phyloP scores from a whole-genome alignment of 1,140 invertebrate species.

The Solenopsis invicta region DNA sequence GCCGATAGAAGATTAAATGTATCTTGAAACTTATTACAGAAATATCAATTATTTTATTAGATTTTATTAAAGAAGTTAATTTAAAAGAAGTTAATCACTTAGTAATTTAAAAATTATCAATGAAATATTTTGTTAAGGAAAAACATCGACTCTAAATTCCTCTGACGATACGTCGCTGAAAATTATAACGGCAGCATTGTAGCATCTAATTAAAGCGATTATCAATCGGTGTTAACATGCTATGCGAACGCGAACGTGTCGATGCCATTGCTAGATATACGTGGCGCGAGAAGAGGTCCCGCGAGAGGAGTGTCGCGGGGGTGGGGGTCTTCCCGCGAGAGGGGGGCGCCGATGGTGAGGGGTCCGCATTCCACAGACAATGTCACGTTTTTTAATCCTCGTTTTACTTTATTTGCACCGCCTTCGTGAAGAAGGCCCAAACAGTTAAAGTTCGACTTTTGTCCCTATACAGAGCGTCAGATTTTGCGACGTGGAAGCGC shows the following conservation, averaged over 20 bases:
- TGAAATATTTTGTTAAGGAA: background rate
- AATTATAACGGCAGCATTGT: background rate
- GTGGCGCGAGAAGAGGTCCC: slow-evolving; percentile 38
- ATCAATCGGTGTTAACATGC: slow-evolving; percentile 5
- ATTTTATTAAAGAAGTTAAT: background rate
- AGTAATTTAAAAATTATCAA: background rate
- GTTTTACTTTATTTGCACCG: slow-evolving; percentile 85
- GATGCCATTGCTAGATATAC: slow-evolving; percentile 45
- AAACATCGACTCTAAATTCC: background rate
- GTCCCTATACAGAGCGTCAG: slow-evolving; percentile 60
- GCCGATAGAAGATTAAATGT: too few relatives aligned
- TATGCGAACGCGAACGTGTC: slow-evolving; percentile 26
- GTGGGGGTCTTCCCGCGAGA: slow-evolving; percentile 67
- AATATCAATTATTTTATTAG: background rate
- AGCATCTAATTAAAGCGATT: slow-evolving; percentile 27
- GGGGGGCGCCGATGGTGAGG: slow-evolving; percentile 80
- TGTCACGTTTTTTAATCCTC: slow-evolving; percentile 87
- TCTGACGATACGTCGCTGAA: background rate
- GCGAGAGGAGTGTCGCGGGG: slow-evolving; percentile 69
- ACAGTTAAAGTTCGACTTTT: slow-evolving; percentile 77
- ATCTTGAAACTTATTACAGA: background rate
- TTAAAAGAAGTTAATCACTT: background rate
- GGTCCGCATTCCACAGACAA: slow-evolving; percentile 87
- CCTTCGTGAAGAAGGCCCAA: slow-evolving; percentile 74
- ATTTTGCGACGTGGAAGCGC: slow-evolving; percentile 44